Evolutionary conservation across 2,113 vertebrate genomes (phyloP).

Genomic region (Dipodomys stephensi): DNA sequence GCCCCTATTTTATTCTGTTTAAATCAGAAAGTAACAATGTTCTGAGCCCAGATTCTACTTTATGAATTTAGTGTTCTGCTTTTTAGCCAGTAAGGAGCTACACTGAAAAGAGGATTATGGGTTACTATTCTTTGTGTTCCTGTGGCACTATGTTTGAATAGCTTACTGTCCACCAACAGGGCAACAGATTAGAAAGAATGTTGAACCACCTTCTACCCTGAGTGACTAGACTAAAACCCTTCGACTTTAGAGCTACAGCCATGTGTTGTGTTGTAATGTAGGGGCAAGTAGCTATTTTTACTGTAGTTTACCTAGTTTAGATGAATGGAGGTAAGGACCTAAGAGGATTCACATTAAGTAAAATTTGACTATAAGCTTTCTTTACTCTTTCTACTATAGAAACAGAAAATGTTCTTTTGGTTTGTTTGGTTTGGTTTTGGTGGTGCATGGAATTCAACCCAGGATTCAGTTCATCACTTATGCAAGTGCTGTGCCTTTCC

Average conservation of each 20-base stretch:
- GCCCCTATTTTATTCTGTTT: neutral
- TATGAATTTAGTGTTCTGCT: no score
- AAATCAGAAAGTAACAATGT: slow-evolving; percentile 29
- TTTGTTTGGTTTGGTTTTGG: neutral
- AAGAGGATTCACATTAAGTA: neutral
- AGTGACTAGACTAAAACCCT: slow-evolving; percentile 35
- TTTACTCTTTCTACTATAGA: neutral
- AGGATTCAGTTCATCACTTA: no score
- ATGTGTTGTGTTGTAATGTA: neutral
- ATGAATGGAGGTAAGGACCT: neutral
- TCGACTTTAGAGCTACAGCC: neutral
- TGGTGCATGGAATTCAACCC: no score
- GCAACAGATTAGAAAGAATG: neutral
- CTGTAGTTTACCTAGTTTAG: neutral
- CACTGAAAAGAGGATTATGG: neutral
- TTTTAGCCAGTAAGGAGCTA: neutral
- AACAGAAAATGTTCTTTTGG: neutral
- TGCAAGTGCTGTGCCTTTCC: no score
- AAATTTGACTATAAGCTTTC: slow-evolving; percentile 7
- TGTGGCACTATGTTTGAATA: neutral
- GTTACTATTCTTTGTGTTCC: neutral
- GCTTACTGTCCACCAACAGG: neutral
- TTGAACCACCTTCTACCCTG: neutral
- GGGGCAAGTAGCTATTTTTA: neutral
- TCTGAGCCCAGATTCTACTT: neutral